Evolutionary conservation across 1,140 invertebrate genomes (phyloP).

Genomic region (Trichogramma pretiosum): DNA sequence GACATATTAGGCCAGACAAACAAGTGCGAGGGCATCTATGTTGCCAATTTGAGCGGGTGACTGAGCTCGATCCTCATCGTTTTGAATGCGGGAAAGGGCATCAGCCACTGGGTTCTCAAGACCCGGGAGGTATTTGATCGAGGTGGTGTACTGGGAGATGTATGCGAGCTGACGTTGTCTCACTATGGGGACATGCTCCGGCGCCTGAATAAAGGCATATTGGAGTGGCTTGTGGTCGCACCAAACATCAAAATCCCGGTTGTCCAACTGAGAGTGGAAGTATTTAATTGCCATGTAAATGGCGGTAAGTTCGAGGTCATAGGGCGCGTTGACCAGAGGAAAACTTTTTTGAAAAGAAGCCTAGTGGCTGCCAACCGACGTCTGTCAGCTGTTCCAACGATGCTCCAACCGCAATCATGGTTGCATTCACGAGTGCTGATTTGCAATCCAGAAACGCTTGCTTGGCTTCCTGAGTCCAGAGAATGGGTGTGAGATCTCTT

Average conservation of each 20-base stretch:
- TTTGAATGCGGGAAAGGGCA: background rate
- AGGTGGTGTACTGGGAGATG: background rate
- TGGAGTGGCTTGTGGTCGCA: slow-evolving; percentile 21
- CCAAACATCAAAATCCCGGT: background rate
- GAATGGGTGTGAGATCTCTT: background rate
- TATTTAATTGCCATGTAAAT: slow-evolving; percentile 24
- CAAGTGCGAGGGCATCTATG: background rate
- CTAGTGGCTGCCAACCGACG: too few relatives aligned
- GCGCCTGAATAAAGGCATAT: too few relatives aligned
- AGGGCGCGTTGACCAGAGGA: too few relatives aligned
- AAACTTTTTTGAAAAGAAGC: too few relatives aligned
- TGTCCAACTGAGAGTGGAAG: slow-evolving; percentile 29
- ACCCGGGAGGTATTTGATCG: background rate
- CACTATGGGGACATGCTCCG: too few relatives aligned
- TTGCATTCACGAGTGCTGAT: slow-evolving; percentile 17
- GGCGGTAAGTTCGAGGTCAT: slow-evolving; percentile 26
- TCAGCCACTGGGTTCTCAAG: background rate
- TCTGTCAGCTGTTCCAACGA: too few relatives aligned
- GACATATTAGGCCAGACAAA: background rate
- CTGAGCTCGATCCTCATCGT: background rate
- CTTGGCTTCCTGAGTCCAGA: background rate
- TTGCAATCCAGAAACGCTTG: slow-evolving; percentile 18
- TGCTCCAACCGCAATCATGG: too few relatives aligned
- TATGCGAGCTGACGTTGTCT: too few relatives aligned
- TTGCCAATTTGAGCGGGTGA: background rate